A percentile compares a stretch with the other conserved stretches of the same genome.
These are phyloP conservation scores for Hemiprocne comata DNA, from an alignment of 2,113 vertebrate species.

Conservation along the genomic window DNA sequence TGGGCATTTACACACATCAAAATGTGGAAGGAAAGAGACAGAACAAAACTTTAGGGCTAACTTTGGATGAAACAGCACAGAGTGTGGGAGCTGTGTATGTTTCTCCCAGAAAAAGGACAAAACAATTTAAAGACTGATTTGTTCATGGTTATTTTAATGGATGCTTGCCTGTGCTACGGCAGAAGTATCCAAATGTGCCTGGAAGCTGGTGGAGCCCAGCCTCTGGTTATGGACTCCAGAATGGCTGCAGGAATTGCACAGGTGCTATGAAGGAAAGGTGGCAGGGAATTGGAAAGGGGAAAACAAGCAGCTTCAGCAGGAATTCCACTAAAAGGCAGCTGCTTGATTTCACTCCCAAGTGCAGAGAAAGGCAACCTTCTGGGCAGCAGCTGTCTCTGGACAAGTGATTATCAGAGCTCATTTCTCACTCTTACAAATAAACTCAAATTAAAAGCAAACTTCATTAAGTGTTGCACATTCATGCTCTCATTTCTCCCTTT, in stretches of 20 bases:
- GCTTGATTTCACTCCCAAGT: constrained; percentile 16
- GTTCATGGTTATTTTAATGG: background rate
- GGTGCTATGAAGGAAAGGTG: background rate
- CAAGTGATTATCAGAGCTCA: constrained; percentile 12
- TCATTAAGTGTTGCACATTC: background rate
- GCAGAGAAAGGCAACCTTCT: background rate
- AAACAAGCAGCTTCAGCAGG: constrained; percentile 51
- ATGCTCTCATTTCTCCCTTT: background rate
- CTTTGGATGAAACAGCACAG: background rate
- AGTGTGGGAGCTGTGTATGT: background rate
- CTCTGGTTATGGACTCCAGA: background rate
- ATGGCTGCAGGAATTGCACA: background rate
- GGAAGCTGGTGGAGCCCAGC: background rate
- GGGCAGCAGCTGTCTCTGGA: constrained; percentile 59
- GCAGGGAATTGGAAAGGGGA: background rate
- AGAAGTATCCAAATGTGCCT: background rate
- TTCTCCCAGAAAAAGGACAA: background rate
- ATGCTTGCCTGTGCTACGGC: background rate
- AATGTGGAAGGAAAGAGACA: accelerated
- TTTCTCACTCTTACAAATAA: constrained; percentile 46
- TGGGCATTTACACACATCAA: background rate
- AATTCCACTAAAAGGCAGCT: constrained; percentile 55
- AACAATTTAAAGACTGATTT: background rate
- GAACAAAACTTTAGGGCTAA: background rate
- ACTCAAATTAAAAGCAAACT: constrained; percentile 61